Evolutionary conservation across 1,140 invertebrate species (phyloP), one percentile per base, ranked within the genome.

Genomic region (Nasonia longicornis): DNA sequence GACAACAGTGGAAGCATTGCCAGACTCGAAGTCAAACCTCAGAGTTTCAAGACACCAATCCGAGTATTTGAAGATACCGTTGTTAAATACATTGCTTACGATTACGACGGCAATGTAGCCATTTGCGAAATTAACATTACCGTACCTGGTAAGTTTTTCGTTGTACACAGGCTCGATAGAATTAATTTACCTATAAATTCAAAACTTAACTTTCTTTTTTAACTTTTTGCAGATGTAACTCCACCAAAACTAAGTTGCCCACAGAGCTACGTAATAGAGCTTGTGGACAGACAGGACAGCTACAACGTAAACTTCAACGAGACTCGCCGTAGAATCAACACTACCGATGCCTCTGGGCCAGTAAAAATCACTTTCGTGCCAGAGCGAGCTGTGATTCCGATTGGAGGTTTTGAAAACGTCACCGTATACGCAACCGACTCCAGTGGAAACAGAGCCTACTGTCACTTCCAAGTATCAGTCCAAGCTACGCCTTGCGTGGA

Each of bases 71-170:
- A 97, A 86, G 96, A 98, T 82, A 96, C 96, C 81, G 95, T 97
- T 63, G 96, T 99, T 0, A 96, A 98, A 92, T 99, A 99, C 86
- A 94, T 98, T 3, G 98, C 98, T 1, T 98, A 96, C 86, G 98
- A 99, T 91, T 97, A 97, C 86, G 97, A 99, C 89, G 98, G 98
- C 84, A 99, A 99, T 87, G 96, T 98, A 31, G 98, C 97, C 35
- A 98, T 98, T 88, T 99, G 98, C 87, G 96, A 97, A 92, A 97
- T 99, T 6, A 98, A 98, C 86, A 97, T 98, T 26, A 98, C 97
- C 8, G 96, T 98, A 4, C 96, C 96, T 48, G 94, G 93, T 93
- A 90, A 87, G 74, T 83, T 69, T 72, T 31, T 58, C 26, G 63
- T 70, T 76, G 31, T 4, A 26, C 1, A 16, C 14, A 42, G 8